Evolutionary conservation across 2,113 vertebrate species (phyloP).

Genomic region (Eublepharis macularius): DNA sequence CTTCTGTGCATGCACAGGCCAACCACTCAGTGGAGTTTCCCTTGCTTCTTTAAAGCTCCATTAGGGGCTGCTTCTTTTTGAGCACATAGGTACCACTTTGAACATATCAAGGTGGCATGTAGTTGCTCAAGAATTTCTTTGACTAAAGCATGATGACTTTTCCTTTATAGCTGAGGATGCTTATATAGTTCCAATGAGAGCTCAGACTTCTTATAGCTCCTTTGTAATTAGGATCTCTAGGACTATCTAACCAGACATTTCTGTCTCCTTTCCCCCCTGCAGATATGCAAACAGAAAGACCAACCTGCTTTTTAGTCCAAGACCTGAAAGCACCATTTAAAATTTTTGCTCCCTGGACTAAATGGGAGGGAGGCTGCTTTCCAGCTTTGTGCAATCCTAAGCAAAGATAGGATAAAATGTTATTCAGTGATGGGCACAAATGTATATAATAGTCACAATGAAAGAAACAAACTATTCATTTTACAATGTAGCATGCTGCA

Average conservation of each 20-base stretch:
- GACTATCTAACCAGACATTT: not conserved
- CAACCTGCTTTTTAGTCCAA: constrained; percentile 98
- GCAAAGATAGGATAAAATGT: not conserved
- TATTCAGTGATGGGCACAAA: constrained; percentile 6
- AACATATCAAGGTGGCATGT: not conserved
- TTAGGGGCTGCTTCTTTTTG: no score
- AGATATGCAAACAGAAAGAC: constrained; percentile 7
- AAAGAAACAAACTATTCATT: not conserved
- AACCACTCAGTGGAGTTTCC: no score
- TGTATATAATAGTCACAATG: not conserved
- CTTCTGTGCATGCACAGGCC: no score
- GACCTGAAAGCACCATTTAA: constrained; percentile 97
- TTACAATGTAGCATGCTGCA: not conserved
- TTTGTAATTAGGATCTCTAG: not conserved
- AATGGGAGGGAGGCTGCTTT: constrained; percentile 89
- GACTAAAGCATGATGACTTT: not conserved
- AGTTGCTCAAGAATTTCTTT: not conserved
- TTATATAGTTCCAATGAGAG: not conserved
- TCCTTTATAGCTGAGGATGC: not conserved
- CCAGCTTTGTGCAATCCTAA: constrained; percentile 95
- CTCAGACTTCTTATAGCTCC: not conserved
- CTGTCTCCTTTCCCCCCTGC: not conserved
- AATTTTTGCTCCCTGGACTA: constrained; percentile 97
- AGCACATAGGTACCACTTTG: no score
- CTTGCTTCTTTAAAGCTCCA: no score